Conservation (phyloP, 2,888 invertebrate species). For the Rugalucina vietnamica region DNA sequence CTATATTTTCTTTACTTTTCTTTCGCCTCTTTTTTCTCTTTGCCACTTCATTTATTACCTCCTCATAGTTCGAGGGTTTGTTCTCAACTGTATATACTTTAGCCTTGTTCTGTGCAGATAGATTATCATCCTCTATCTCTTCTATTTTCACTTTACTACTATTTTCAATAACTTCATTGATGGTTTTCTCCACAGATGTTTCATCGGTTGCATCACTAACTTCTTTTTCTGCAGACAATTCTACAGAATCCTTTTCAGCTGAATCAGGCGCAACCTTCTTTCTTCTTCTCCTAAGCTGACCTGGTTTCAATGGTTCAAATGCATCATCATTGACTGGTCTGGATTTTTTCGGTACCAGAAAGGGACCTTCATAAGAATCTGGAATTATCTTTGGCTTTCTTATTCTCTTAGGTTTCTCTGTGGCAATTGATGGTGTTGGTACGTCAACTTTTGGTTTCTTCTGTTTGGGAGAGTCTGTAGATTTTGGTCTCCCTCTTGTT, state of each 20-base stretch:
- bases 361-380: conserved; percentile 53
- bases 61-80: too few relatives aligned
- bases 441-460: background rate
- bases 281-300: conserved; percentile 52
- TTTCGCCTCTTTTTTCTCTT: conserved; percentile 24
- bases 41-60: too few relatives aligned
- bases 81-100: too few relatives aligned
- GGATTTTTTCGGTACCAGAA: conserved; percentile 27
- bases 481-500: too few relatives aligned
- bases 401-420: conserved; percentile 45
- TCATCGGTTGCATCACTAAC: background rate
- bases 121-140: background rate
- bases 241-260: background rate
- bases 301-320: conserved; percentile 53
- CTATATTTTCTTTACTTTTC: conserved; percentile 3
- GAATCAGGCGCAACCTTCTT: conserved; percentile 41
- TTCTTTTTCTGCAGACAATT: background rate
- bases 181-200: background rate
- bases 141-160: background rate
- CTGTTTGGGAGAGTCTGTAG: too few relatives aligned
- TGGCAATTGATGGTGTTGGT: background rate
- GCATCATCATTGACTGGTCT: conserved; percentile 30
- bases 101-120: too few relatives aligned
- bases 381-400: conserved; percentile 60
- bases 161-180: background rate